Conservation (phyloP, 2,888 invertebrate genomes). For the Leuctra nigra region DNA sequence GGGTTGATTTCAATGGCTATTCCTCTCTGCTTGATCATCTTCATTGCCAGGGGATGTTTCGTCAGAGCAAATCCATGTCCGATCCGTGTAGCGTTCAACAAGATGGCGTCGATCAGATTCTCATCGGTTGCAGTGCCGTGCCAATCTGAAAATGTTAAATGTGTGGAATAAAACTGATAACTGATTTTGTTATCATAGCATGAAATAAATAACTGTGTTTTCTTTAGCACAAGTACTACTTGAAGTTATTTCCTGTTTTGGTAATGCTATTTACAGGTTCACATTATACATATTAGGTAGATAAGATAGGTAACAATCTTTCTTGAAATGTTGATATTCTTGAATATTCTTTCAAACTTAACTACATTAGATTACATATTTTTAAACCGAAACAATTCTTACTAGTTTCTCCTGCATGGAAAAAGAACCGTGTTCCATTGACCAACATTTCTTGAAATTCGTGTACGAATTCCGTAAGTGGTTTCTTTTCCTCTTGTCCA, state of each 20-base stretch:
- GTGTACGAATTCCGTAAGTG: conserved; percentile 54
- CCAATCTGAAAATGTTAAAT: conserved; percentile 22
- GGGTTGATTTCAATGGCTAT: conserved; percentile 73
- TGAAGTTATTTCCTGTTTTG: too few species aligned
- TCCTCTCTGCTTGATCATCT: conserved; percentile 47
- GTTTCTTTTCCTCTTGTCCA: conserved; percentile 64
- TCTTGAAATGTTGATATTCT: neutral
- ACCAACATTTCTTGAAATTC: conserved; percentile 42
- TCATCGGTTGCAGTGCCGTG: conserved; percentile 20
- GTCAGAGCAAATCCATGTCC: conserved; percentile 70
- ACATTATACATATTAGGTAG: too few species aligned
- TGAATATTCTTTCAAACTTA: neutral
- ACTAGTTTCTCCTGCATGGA: conserved; percentile 78
- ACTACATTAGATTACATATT: too few species aligned
- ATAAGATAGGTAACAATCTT: neutral
- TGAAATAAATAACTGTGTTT: too few species aligned
- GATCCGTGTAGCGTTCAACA: conserved; percentile 65
- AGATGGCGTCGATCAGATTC: conserved; percentile 56
- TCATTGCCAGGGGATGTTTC: conserved; percentile 63
- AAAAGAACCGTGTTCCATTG: conserved; percentile 55
- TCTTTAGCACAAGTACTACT: too few species aligned
- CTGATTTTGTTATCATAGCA: too few species aligned
- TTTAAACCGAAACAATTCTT: conserved; percentile 47
- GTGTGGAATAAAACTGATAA: too few species aligned
- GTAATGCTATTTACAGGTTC: too few species aligned